Evolutionary conservation across 1,140 invertebrate species (phyloP).

Genomic region (Drosophila nebulosa): DNA sequence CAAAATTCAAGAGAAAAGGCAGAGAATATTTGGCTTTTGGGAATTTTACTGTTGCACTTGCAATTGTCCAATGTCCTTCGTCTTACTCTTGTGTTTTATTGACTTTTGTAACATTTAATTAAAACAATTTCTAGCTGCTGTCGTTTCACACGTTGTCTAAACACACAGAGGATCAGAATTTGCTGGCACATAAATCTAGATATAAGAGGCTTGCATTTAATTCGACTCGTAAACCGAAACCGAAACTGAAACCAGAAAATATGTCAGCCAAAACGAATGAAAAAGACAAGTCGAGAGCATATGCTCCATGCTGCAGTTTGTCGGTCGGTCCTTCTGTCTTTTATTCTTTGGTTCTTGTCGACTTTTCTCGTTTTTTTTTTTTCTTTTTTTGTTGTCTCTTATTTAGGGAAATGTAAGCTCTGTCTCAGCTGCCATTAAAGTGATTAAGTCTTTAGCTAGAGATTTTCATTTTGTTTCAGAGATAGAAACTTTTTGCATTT

Average conservation of each 20-base stretch:
- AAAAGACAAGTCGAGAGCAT: not conserved
- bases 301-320: not conserved
- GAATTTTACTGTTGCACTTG: not conserved
- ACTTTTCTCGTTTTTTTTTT: constrained; percentile 6
- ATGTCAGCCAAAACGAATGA: not conserved
- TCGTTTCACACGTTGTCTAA: not conserved
- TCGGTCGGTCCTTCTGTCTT: not conserved
- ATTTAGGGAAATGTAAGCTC: not conserved
- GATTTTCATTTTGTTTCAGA: constrained; percentile 1
- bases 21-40: constrained; percentile 10
- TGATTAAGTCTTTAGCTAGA: constrained; percentile 34
- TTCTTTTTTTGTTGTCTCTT: not conserved
- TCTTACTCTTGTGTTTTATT: not conserved
- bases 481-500: not conserved
- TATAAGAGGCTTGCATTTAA: not conserved
- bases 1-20: not conserved
- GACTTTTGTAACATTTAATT: constrained; percentile 29
- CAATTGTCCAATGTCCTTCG: not conserved
- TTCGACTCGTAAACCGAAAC: not conserved
- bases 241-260: not conserved
- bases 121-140: constrained; percentile 18
- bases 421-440: constrained; percentile 27
- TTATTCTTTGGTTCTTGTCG: not conserved
- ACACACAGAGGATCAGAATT: not conserved
- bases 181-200: not conserved